A percentile compares a stretch with the other conserved stretches of the same genome.
These are phyloP conservation scores for Variabilichromis moorii DNA, from an alignment of 2,113 vertebrate genomes.

Conservation along the genomic window DNA sequence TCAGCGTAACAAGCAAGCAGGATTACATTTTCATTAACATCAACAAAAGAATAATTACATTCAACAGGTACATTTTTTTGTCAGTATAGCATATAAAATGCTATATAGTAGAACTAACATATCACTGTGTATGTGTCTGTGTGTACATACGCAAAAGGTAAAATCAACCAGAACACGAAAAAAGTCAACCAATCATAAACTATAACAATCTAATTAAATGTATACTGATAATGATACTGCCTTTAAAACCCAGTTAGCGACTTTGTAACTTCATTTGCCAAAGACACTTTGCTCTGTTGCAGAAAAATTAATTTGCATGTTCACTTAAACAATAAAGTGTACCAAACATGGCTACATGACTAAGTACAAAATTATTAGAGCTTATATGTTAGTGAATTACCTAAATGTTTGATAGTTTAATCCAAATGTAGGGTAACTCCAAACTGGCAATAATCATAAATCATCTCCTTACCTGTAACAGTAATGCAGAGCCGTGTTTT, in stretches of 20 bases:
- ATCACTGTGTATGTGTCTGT: not conserved
- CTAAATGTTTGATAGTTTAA: not conserved
- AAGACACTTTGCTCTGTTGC: not conserved
- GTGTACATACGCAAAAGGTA: not conserved
- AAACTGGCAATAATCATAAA: not conserved
- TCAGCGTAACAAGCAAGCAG: not conserved
- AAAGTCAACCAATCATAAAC: not conserved
- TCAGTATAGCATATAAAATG: not conserved
- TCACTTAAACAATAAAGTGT: not conserved
- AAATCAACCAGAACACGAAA: not conserved
- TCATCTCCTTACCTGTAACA: conserved; percentile 19
- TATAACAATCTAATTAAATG: not conserved
- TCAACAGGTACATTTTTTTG: not conserved
- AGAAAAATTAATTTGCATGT: not conserved
- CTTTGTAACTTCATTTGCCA: not conserved
- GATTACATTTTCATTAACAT: not conserved
- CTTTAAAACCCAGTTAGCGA: not conserved
- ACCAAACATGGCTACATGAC: not conserved
- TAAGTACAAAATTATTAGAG: not conserved
- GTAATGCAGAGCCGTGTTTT: not conserved
- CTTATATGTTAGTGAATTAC: not conserved
- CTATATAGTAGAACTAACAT: not conserved
- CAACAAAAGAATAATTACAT: not conserved
- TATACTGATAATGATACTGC: not conserved
- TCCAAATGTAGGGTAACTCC: not conserved